These are phyloP conservation scores for Drosophila longiperda DNA, from an alignment of 2,888 invertebrate species.

Conservation along the genomic window DNA sequence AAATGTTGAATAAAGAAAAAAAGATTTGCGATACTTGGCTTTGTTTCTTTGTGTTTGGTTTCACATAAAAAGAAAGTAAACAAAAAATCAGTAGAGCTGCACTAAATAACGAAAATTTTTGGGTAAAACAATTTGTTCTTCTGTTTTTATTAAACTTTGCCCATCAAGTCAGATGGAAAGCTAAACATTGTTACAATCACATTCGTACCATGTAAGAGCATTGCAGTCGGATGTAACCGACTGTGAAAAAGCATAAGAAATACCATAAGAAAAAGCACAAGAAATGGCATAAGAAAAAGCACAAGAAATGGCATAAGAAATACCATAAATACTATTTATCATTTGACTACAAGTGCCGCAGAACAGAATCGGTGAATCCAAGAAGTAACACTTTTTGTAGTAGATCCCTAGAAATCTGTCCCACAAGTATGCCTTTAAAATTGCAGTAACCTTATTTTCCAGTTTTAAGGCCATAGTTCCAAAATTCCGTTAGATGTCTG, in stretches of 20 bases:
- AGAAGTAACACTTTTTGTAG: background rate
- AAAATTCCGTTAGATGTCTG: no score
- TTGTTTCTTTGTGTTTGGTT: background rate
- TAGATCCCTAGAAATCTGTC: background rate
- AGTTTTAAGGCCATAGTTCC: no score
- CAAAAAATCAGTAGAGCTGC: background rate
- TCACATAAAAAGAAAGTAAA: background rate
- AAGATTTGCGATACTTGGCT: background rate
- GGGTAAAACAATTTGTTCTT: conserved; percentile 27
- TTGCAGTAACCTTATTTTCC: no score
- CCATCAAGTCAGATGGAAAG: conserved; percentile 52
- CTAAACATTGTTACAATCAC: conserved; percentile 44
- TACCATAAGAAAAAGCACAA: no score
- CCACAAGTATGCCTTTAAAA: background rate
- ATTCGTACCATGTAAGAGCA: conserved; percentile 5
- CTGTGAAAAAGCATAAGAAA: background rate
- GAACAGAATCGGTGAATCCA: background rate
- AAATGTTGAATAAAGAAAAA: background rate
- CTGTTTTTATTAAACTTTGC: conserved; percentile 49
- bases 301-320: background rate
- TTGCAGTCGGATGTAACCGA: background rate
- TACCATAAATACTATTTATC: no score
- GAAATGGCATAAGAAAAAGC: background rate
- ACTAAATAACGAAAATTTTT: conserved; percentile 13
- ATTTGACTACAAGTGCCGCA: background rate